Base-by-base conservation (phyloP, 2,113 vertebrate genomes). In the Lampris incognitus region DNA sequence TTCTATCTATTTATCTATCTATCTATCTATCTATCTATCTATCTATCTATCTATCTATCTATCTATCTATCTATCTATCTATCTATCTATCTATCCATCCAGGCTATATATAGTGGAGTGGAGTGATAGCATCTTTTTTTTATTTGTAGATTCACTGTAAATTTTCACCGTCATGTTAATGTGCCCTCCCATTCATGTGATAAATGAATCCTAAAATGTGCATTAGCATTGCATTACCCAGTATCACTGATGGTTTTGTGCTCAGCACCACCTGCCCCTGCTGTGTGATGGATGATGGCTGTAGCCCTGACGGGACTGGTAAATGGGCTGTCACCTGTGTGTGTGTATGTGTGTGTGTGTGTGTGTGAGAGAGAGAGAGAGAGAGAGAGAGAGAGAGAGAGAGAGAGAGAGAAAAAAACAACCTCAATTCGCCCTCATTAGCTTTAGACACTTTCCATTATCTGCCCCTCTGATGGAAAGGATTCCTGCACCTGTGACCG, bases 201-300 rank as follows among this genome's bases (percentile, higher is more conserved):
- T 24, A 24, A 24, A 24, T 24, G 24, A 24, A 0, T 24, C 24
- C 24, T 24, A 9, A 3, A 38, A 39, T 36, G 8, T 59, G 38
- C 51, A 54, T 54, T 54, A 54, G n/a, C 8, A 11, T 54, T 61
- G 59, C 9, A 41, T 46, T 36, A 24, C 8, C 36, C 64, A 39
- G 44, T 65, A 49, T 51, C 24, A 54, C 8, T 42, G 56, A 65
- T 75, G 49, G 52, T 46, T 42, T 38, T 68, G 37, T 65, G 42
- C 54, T 10, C 13, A 59, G 4, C 13, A 3, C 10, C 39, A 71
- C 51, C n/a, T 59, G 51, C 4, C 52, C 9, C 55, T 40, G 39
- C 3, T 3, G 42, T 39, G 69, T 72, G 70, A 84, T 79, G 61
- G 40, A 84, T 66, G 81, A 59, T n/a, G 63, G 51, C 62, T 39